These are phyloP conservation scores for Fistularia tabacaria DNA, from an alignment of 2,797 vertebrate genomes.

Conservation along the genomic window DNA sequence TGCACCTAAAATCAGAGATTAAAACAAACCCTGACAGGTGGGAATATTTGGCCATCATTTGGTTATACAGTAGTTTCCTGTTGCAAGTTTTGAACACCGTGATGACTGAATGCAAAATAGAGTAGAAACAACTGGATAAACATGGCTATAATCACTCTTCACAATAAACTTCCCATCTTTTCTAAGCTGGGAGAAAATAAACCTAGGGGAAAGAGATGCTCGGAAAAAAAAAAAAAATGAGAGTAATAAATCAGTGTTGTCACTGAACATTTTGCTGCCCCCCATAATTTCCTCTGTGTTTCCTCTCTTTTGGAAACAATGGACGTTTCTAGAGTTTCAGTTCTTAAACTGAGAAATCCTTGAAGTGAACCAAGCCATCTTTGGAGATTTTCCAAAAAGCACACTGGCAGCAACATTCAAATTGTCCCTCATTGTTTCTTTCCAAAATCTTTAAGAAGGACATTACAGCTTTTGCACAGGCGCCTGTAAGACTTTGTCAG, in stretches of 20 bases:
- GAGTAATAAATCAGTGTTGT: conserved; percentile 59
- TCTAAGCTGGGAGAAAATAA: conserved; percentile 61
- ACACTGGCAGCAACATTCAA: no score
- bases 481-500: no score
- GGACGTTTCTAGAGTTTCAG: conserved; percentile 53
- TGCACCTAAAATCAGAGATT: conserved; percentile 29
- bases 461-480: no score
- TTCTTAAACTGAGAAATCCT: neutral
- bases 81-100: conserved; percentile 59
- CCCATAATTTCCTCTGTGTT: conserved; percentile 44
- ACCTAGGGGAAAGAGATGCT: conserved; percentile 31
- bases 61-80: conserved; percentile 68
- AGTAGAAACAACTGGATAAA: conserved; percentile 63
- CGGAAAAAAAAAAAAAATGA: conserved; percentile 28
- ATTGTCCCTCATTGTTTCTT: neutral
- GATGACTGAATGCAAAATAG: conserved; percentile 55
- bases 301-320: conserved; percentile 53
- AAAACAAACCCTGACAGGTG: conserved; percentile 39
- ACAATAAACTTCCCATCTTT: conserved; percentile 75
- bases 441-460: neutral
- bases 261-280: conserved; percentile 40
- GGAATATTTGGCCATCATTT: conserved; percentile 63
- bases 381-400: no score
- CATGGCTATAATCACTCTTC: conserved; percentile 70
- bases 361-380: neutral